Evolutionary conservation across 1,140 invertebrate species (phyloP), one percentile per base, ranked within the genome.

Genomic region (Drosophila jambulina): DNA sequence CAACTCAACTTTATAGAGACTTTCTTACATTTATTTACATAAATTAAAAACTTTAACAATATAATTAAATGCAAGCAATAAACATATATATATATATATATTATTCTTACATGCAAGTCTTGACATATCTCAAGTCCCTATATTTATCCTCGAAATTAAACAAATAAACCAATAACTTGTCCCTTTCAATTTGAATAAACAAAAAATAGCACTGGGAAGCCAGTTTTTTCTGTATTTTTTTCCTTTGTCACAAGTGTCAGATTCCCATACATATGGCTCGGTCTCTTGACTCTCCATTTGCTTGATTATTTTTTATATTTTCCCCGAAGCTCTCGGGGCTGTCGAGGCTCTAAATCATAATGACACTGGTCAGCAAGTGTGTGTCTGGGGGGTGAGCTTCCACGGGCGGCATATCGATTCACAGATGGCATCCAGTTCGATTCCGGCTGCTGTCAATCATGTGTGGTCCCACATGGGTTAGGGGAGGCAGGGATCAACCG

Each of bases 341-440:
- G n/a, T 36, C 21, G 53, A 12, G 27, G 53, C 36, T 29, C 57
- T 17, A 65, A 57, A 25, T 57, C 53, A 21, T 62, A 25, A 65
- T 62, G 62, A 43, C 62, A 34, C 40, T 45, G 62, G 48, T 56
- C 67, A 56, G 23, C 38, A 38, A 32, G n/a, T 42, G 27, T 23
- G 32, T 43, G 34, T 15, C 25, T 27, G 43, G 12, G 38, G 25
- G 54, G 43, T 48, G 48, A 49, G 57, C 51, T 69, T 69, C 29
- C 25, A 8, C 13, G 7, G 36, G 29, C 10, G 23, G 21, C 67
- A 70, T 59, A 59, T 59, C 70, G 43, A 38, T 49, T 42, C 68
- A 38, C 67, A 69, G 49, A 48, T 40, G 68, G 64, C 45, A 29
- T 74, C 68, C 68, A 71, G 67, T 72, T 74, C 69, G 70, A 74